Conservation (phyloP, 2,113 vertebrate genomes). For the Macquaria australasica region DNA sequence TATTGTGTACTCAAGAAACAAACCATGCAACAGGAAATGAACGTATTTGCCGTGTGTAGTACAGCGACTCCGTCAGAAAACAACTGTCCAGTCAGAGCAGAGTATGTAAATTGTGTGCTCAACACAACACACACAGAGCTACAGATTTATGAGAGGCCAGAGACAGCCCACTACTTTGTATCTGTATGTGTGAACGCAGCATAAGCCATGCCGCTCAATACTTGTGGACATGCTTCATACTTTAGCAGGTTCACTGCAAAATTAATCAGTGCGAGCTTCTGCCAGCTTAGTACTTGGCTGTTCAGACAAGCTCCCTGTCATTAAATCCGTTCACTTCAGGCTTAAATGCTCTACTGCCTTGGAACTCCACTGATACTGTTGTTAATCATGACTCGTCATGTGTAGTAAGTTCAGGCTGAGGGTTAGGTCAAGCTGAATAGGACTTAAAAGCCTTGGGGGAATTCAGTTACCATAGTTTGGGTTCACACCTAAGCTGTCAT, state of each 20-base stretch:
- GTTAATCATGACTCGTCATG: slow-evolving; percentile 3
- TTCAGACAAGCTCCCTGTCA: neutral
- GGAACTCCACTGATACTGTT: neutral
- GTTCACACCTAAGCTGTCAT: neutral
- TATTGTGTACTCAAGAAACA: neutral
- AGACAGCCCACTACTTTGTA: neutral
- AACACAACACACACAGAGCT: neutral
- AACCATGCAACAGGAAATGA: neutral
- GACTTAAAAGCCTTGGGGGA: neutral
- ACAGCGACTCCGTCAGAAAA: neutral
- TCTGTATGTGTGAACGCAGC: neutral
- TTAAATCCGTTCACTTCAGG: neutral
- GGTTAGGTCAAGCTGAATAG: neutral
- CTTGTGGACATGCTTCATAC: neutral
- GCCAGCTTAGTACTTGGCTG: neutral
- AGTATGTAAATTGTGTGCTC: neutral
- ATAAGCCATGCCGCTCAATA: neutral
- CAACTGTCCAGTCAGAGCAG: too few species aligned
- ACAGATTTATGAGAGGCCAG: neutral
- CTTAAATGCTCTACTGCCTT: neutral
- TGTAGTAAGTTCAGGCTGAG: neutral
- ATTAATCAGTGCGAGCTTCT: neutral
- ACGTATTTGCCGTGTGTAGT: neutral
- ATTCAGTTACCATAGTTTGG: neutral
- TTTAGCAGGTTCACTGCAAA: neutral